These are phyloP conservation scores for Pemphredon lugubris DNA, from an alignment of 2,888 invertebrate genomes.

Conservation along the genomic window DNA sequence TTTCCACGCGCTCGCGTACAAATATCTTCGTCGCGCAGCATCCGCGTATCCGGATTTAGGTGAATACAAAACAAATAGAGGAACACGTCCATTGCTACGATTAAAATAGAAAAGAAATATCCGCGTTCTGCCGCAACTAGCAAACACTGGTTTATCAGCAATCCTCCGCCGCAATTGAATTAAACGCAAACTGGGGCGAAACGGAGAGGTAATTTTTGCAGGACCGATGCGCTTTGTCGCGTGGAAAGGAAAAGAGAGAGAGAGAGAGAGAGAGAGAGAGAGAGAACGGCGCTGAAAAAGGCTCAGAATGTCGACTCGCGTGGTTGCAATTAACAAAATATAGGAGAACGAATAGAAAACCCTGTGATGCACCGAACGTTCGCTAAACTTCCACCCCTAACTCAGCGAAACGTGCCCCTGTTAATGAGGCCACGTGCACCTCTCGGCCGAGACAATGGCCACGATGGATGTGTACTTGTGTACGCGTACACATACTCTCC, in stretches of 20 bases:
- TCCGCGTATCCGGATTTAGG: no score
- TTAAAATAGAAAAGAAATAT: no score
- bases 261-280: background rate
- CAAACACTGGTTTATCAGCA: no score
- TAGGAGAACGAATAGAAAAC: constrained; percentile 21
- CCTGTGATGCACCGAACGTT: background rate
- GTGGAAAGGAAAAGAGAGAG: background rate
- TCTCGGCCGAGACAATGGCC: constrained; percentile 32
- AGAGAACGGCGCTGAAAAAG: background rate
- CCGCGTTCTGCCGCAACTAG: no score
- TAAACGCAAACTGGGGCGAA: no score
- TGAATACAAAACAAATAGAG: no score
- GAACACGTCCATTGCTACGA: no score
- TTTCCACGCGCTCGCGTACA: no score
- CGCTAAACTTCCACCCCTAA: constrained; percentile 33
- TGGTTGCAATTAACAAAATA: constrained; percentile 45
- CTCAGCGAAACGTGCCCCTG: constrained; percentile 28
- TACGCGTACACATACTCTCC: background rate
- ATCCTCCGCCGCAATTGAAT: no score
- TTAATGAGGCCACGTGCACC: constrained; percentile 59
- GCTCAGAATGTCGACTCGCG: constrained; percentile 24
- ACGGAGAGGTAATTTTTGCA: no score
- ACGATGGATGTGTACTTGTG: constrained; percentile 11
- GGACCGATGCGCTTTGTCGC: no score
- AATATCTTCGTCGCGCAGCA: no score